Evolutionary conservation across 2,888 invertebrate genomes (phyloP).

Genomic region (Macaria notata): DNA sequence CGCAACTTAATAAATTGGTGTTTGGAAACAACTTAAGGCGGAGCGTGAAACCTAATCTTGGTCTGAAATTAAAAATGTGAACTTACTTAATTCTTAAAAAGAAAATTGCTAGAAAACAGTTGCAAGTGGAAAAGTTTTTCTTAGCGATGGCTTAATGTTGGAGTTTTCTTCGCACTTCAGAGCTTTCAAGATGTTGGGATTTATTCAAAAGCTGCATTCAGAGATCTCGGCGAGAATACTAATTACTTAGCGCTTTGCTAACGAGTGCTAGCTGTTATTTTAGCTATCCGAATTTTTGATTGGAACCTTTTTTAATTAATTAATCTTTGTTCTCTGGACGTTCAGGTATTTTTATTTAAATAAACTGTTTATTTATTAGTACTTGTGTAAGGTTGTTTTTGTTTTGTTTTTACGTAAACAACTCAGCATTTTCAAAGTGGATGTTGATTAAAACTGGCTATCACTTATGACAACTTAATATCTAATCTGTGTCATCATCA

Average conservation of each 20-base stretch:
- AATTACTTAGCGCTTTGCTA: conserved; percentile 1
- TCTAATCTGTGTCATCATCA: too few relatives aligned
- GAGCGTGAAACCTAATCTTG: conserved; percentile 14
- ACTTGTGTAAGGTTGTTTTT: too few relatives aligned
- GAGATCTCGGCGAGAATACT: conserved; percentile 3
- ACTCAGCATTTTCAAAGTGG: too few relatives aligned
- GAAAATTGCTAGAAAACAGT: conserved; percentile 21
- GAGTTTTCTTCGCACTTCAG: conserved; percentile 16
- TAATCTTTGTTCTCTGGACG: too few relatives aligned
- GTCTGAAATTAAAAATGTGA: conserved; percentile 18
- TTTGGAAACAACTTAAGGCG: conserved; percentile 13
- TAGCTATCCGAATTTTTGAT: too few relatives aligned
- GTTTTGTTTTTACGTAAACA: too few relatives aligned
- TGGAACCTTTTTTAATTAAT: too few relatives aligned
- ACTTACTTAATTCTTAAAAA: conserved; percentile 31
- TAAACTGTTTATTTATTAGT: too few relatives aligned
- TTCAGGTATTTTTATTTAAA: too few relatives aligned
- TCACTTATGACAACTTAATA: too few relatives aligned
- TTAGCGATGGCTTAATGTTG: conserved; percentile 10
- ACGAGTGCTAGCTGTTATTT: too few relatives aligned
- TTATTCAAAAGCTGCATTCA: conserved; percentile 5
- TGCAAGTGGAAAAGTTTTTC: conserved; percentile 18
- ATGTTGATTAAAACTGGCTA: too few relatives aligned
- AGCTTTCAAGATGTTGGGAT: conserved; percentile 5
- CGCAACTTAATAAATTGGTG: conserved; percentile 11